Percentiles rank a stretch among this genome's conserved stretches.
These are phyloP conservation scores for Rhinichthys osculus DNA, from an alignment of 2,797 vertebrate genomes.

Conservation along the genomic window DNA sequence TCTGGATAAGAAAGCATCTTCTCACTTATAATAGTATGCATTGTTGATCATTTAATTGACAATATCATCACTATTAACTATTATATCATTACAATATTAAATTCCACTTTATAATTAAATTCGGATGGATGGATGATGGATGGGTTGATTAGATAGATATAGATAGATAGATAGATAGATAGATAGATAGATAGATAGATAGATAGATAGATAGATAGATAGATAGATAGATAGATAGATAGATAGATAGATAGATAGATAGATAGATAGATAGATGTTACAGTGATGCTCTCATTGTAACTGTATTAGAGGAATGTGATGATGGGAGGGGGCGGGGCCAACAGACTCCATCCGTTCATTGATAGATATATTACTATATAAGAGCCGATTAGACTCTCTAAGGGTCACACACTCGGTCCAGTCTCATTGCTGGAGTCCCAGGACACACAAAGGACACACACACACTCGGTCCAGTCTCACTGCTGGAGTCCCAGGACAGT, in stretches of 20 bases:
- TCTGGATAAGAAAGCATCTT: not conserved
- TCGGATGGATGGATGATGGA: not conserved
- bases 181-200: not conserved
- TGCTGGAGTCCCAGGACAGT: slow-evolving; percentile 44
- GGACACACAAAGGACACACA: too few species aligned
- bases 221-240: not conserved
- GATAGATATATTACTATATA: slow-evolving; percentile 77
- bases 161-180: not conserved
- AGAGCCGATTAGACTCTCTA: slow-evolving; percentile 70
- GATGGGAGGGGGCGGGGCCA: slow-evolving; percentile 71
- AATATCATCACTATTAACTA: too few species aligned
- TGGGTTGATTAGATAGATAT: not conserved
- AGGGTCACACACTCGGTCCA: slow-evolving; percentile 53
- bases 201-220: not conserved
- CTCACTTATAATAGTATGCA: not conserved
- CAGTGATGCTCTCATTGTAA: slow-evolving; percentile 49
- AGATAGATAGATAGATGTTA: not conserved
- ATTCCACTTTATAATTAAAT: too few species aligned
- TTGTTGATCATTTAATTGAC: too few species aligned
- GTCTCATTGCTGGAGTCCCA: slow-evolving; percentile 44
- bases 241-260: not conserved
- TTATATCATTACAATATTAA: too few species aligned
- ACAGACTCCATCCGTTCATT: slow-evolving; percentile 65
- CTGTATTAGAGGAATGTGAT: slow-evolving; percentile 65
- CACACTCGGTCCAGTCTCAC: too few species aligned